A percentile compares a stretch with the other conserved stretches of the same genome.
Evolutionary conservation across 1,140 invertebrate genomes (phyloP).

Genomic region (Metopolophium dirhodum): DNA sequence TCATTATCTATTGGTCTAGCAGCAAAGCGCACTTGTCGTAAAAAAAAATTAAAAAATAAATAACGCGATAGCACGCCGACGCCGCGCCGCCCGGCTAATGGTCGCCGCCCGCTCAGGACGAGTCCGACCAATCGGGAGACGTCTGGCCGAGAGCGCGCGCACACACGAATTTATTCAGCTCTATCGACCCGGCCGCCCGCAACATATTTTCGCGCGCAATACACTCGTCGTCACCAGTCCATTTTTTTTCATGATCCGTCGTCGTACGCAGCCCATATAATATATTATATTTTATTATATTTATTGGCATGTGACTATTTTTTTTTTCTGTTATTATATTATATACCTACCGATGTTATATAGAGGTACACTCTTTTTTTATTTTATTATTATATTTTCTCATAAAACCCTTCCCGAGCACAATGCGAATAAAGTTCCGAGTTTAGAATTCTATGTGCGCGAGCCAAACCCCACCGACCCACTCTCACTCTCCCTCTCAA

Average conservation of each 20-base stretch:
- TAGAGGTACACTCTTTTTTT: not conserved
- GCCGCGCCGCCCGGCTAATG: not conserved
- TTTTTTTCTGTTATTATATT: not conserved
- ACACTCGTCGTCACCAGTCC: not conserved
- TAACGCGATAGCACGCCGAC: not conserved
- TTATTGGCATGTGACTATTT: slow-evolving; percentile 38
- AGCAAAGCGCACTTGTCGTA: slow-evolving; percentile 3
- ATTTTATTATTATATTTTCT: not conserved
- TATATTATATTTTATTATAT: not conserved
- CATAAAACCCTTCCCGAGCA: slow-evolving; percentile 7
- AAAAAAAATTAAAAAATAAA: slow-evolving; percentile 20
- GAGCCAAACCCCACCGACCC: not conserved
- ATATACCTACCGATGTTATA: not conserved
- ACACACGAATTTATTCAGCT: not conserved
- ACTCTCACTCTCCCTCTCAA: not conserved
- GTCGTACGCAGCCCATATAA: not conserved
- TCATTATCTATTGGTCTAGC: not conserved
- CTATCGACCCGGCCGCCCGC: not conserved
- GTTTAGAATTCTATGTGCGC: slow-evolving; percentile 38
- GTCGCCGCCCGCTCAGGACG: slow-evolving; percentile 1
- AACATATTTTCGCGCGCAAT: not conserved
- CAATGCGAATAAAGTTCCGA: slow-evolving; percentile 15
- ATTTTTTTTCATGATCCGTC: not conserved
- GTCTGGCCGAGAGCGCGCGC: not conserved
- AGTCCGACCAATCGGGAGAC: slow-evolving; percentile 19